phyloP scores from a whole-genome alignment of 2,113 vertebrate genomes.

The Orycteropus afer region DNA sequence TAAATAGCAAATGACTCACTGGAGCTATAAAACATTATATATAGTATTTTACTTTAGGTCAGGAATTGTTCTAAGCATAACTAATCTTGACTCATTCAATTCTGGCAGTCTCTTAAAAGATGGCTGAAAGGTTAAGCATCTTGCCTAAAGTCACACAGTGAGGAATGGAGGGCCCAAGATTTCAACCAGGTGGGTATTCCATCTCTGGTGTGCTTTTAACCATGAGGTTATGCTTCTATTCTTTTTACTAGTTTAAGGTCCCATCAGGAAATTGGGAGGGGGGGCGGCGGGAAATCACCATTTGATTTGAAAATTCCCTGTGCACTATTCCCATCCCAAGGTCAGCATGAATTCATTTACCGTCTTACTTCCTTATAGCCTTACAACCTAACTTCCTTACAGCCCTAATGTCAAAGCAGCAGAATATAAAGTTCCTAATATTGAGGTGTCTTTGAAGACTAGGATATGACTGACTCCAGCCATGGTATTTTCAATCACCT shows the following conservation, averaged over 20 bases:
- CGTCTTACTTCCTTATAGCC: too few species aligned
- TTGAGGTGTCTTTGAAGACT: too few species aligned
- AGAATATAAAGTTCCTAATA: neutral
- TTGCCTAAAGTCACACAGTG: neutral
- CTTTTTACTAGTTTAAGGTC: neutral
- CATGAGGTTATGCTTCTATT: neutral
- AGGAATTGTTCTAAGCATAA: neutral
- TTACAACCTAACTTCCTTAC: neutral
- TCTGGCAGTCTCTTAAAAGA: neutral
- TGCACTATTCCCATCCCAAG: fast-evolving
- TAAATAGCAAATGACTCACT: neutral
- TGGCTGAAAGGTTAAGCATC: neutral
- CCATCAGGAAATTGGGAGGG: neutral
- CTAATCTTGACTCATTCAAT: neutral
- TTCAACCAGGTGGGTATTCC: neutral
- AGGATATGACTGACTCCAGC: too few species aligned
- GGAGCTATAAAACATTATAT: neutral
- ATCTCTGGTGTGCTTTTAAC: neutral
- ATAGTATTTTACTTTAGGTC: neutral
- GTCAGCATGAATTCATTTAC: too few species aligned
- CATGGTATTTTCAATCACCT: too few species aligned
- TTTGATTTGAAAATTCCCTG: neutral
- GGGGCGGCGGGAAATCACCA: fast-evolving
- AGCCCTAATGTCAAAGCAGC: neutral
- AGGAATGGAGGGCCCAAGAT: neutral